Base-by-base conservation (phyloP, 2,888 invertebrate species). In the Flabesymbios commensalis region DNA sequence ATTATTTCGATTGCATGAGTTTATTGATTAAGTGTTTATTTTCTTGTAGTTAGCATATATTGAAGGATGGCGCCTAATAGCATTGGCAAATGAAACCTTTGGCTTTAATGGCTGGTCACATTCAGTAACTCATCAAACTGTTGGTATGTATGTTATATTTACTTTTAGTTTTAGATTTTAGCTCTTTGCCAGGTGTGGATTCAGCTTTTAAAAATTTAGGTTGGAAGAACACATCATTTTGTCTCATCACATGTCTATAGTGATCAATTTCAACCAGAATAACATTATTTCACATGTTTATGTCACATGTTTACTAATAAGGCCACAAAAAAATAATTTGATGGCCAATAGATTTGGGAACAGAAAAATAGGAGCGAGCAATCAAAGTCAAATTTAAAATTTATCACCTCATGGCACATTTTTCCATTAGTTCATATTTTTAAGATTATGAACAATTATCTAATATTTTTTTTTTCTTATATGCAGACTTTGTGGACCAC, bases 71-170 rank as follows among this genome's bases (percentile, higher is more conserved):
- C 70, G 78, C 39, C 57, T 83, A 33, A 75, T 82, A 22, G 75
- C 77, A 42, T 63, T 83, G 19, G 83, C 83, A 26, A 83, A 83
- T 75, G 82, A 83, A 64, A 78, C 77, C 28, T 83, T 83, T 79
- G 83, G 83, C 26, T 83, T 82, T 67, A 83, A 83, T 74, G 83
- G 82, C 22, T 83, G 83, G 83, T 82, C 82, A n/a, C 83, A 83
- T 61, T 78, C 81, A 10, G 78, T 83, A 22, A 76, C 80, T 2
- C 74, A 78, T 43, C 82, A 83, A 58, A 81, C 81, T 29, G 78
- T 83, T 56, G 83, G 80, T 79, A 68, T 63, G 72, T 61, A 14
- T 14, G 42, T 3, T 36, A 4, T 19, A n/a, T 42, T 5, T 24
- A 42, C 14, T 32, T 28, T 26, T n/a, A 14, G 10, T 47, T 19